Evolutionary conservation across 1,140 invertebrate genomes (phyloP), one percentile per base, ranked within the genome.

Genomic region (Manduca sexta): DNA sequence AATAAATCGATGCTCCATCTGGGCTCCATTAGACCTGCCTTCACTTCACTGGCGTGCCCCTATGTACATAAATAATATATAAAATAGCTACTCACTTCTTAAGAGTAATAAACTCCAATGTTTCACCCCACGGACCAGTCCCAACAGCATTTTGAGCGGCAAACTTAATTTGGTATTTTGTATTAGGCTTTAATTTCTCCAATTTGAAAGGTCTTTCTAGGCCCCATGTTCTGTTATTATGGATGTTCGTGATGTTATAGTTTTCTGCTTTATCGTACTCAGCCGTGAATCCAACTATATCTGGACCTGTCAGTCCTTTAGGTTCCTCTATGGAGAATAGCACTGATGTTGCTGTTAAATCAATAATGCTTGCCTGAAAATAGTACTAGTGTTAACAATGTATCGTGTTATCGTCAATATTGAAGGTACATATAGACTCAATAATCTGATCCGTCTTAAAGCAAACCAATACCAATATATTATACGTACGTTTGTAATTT

Each of bases 111-210:
- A 85, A 80, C 15, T 63, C 50, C 0, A 68, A 17, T 6, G 40
- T 49, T 10, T 70, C 56, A 43, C 64, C 69, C 73, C 72, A 85
- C 12, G 44, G 18, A 11, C 81, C 72, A 1, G 49, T 42, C 0
- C 77, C 79, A 18, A 80, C 77, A 16, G 60, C 53, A 39, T 83
- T 85, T 5, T 77, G 49, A 4, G 77, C 77, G 2, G 76, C 76
- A 40, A 85, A 82, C 45, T 49, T 80, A n/a, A 85, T 60, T 10
- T 46, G 56, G 49, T 85, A 83, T 5, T 60, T 73, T 2, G 68
- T 75, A 13, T 74, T 74, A 1, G 74, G 63, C 39, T 63, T 69
- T 38, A 85, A 56, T 37, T 63, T 73, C 17, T 76, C 69, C 39
- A 85, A 34, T 45, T 52, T 73, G 29, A 58, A 73, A 0, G 68